Base-by-base conservation (phyloP, 2,888 invertebrate genomes). In the Spodoptera picta region DNA sequence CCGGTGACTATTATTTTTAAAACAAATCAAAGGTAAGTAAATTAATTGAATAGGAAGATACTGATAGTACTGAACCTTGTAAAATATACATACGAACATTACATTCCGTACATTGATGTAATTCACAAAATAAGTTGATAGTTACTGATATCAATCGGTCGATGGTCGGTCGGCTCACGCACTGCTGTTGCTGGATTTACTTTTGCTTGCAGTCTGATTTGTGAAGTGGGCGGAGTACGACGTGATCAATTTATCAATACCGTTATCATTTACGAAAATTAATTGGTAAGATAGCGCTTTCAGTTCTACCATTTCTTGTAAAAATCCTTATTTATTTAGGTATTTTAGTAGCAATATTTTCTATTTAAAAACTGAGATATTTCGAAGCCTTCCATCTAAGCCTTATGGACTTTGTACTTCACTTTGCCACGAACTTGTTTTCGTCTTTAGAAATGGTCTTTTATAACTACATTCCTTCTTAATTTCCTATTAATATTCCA, bases 351-450 rank as follows among this genome's bases (percentile, higher is more conserved):
- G 0, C 19, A 7, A n/a, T 62, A 45, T 61, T 61, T 56, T 53
- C 24, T 46, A 23, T 7, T 19, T 19, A 23, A 19, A 3, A 23
- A 27, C 42, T 43, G 5, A n/a, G 11, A 36, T 46, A 54, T 49
- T 1, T 7, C 0, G 43, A 63, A 64, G 51, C 70, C 57, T 72
- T 57, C 44, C 61, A 47, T 24, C 55, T 47, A 69, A 72, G 65
- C 69, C 63, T 79, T 48, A 75, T 77, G 84, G 80, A 84, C 84
- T 84, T 84, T 84, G 84, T 67, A 68, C 77, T 65, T 59, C 50
- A 63, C 74, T 60, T 50, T 69, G 71, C 71, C 66, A 73, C 66
- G 71, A 77, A 69, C 58, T 65, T 59, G 61, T 68, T 80, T 77
- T 62, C 46, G 70, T 60, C 56, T 63, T 65, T 55, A 41, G 11